Evolutionary conservation across 1,140 invertebrate genomes (phyloP).

Genomic region (Solenopsis fugax): DNA sequence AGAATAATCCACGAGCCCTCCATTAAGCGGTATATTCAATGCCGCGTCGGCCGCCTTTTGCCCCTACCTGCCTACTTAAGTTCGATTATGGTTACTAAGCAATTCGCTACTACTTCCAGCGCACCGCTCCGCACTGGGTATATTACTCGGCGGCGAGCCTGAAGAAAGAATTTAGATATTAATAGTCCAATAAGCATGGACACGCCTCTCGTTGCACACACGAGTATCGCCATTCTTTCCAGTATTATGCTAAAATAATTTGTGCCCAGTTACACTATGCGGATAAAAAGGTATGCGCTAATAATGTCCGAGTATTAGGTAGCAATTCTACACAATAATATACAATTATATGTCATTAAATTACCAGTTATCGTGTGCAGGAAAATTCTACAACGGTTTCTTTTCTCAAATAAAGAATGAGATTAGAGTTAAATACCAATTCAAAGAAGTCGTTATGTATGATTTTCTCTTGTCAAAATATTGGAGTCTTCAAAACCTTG

Average conservation of each 20-base stretch:
- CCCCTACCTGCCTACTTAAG: constrained; percentile 49
- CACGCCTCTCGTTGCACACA: not conserved
- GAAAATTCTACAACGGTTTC: not conserved
- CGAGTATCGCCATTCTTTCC: not conserved
- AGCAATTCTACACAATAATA: not conserved
- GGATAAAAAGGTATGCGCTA: not conserved
- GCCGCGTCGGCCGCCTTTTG: constrained; percentile 42
- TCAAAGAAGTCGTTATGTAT: not conserved
- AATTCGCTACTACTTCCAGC: constrained; percentile 36
- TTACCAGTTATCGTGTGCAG: not conserved
- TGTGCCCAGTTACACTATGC: not conserved
- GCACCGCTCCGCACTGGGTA: not conserved
- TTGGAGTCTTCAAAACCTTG: not conserved
- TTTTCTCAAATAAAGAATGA: not conserved
- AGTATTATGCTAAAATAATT: not conserved
- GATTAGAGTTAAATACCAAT: not conserved
- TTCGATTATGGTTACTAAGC: constrained; percentile 47
- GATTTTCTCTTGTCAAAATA: not conserved
- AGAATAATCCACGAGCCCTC: constrained; percentile 67
- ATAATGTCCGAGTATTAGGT: not conserved
- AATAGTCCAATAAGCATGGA: constrained; percentile 22
- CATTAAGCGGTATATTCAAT: constrained; percentile 66
- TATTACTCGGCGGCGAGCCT: not conserved
- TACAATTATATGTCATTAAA: constrained; percentile 4
- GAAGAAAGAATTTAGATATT: constrained; percentile 28